Base-by-base conservation (phyloP, 2,113 vertebrate genomes). In the Sebastes schlegelii region DNA sequence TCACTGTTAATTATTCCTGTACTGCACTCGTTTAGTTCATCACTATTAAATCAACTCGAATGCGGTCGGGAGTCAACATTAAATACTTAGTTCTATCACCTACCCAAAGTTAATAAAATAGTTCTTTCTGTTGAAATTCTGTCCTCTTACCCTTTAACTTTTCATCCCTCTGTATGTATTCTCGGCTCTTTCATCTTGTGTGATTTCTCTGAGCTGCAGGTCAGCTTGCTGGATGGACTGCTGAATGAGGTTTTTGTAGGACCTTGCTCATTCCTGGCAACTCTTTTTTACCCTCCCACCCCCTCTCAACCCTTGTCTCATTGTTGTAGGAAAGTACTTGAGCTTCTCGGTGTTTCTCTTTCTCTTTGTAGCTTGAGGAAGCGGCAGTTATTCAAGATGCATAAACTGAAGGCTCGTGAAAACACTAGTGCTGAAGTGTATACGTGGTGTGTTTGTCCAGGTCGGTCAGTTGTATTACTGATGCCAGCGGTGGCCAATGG, bases 141-240 rank as follows among this genome's bases (percentile, higher is more conserved):
- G 16, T 58, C 10, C 34, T 13, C 16, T 16, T 64, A 3, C 26
- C 17, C 17, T 79, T 46, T 48, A 49, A 10, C 11, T 49, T 54
- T 8, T 13, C 6, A 2, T 48, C 57, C 8, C 34, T 13, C 45
- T 66, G 43, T 43, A 26, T 75, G 19, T 58, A 13, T 43, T 75
- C 64, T 6, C 34, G 0, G 64, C 11, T 76, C 49, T 63, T 52
- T 45, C 11, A n/a, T 62, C 7, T 13, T 4, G 16, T 40, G 7
- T 21, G 23, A 23, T 51, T 45, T 82, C 40, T 68, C 14, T 60
- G 45, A 64, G 60, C 45, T 72, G 45, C 60, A 54, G 83, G 52
- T 80, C 34, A 48, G 8, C 51, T 11, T 10, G n/a, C 43, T 45
- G 58, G 23, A 9, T 34, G 11, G 51, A 64, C 67, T 51, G 51